phyloP scores from a whole-genome alignment of 2,113 vertebrate species.

The Tetrax tetrax region DNA sequence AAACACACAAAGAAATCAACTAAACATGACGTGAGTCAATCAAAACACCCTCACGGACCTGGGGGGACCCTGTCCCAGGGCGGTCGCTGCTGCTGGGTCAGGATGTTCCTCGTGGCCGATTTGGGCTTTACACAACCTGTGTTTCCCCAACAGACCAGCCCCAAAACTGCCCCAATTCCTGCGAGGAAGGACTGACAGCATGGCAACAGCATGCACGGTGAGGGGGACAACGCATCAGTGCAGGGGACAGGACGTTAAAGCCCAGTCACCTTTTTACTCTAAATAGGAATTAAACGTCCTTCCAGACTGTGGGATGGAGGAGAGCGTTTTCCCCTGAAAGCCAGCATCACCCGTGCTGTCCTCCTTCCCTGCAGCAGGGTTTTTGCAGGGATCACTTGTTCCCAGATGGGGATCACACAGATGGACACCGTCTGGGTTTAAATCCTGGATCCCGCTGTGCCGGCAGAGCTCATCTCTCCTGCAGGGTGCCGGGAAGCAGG shows the following conservation, averaged over 20 bases:
- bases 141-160: background rate
- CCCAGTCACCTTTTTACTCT: background rate
- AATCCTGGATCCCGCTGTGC: background rate
- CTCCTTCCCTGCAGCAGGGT: background rate
- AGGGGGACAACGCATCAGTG: too few relatives aligned
- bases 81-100: background rate
- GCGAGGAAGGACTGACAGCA: background rate
- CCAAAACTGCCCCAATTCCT: background rate
- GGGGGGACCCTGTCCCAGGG: background rate
- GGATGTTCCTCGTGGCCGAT: accelerated
- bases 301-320: background rate
- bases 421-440: too few relatives aligned
- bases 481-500: accelerated
- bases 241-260: background rate
- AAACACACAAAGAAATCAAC: background rate
- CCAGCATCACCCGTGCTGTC: accelerated
- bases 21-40: background rate
- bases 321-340: background rate
- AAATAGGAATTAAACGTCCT: background rate
- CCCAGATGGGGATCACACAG: accelerated
- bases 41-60: accelerated
- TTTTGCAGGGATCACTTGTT: background rate
- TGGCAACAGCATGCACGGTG: too few relatives aligned
- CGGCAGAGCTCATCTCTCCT: accelerated
- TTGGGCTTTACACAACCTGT: background rate